A percentile compares a stretch with the other conserved stretches of the same genome.
phyloP scores from a whole-genome alignment of 2,113 vertebrate genomes.

The Megaceryle maxima region DNA sequence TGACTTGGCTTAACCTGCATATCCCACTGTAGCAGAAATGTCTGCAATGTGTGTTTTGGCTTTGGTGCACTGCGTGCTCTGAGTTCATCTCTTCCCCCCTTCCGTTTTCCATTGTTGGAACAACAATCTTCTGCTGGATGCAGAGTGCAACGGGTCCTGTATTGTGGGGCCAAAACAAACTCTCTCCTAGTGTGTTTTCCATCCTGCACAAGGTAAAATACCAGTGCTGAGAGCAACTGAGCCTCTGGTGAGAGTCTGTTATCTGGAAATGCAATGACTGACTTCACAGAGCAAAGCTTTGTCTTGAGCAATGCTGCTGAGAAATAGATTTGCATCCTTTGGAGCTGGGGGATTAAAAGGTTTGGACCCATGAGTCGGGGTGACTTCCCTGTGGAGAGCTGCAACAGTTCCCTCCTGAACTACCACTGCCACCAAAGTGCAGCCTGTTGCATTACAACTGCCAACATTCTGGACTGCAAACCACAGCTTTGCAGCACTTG shows the following conservation, averaged over 20 bases:
- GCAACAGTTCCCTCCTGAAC: fast-evolving
- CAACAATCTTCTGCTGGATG: constrained; percentile 42
- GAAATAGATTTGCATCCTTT: neutral
- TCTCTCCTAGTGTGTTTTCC: neutral
- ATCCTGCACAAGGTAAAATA: constrained; percentile 17
- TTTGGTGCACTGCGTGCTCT: neutral
- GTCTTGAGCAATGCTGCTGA: neutral
- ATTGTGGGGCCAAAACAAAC: constrained; percentile 47
- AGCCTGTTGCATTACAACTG: neutral
- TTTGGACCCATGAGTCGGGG: fast-evolving
- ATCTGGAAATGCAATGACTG: neutral
- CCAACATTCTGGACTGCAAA: fast-evolving
- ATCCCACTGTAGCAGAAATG: neutral
- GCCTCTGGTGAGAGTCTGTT: neutral
- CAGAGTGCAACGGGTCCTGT: neutral
- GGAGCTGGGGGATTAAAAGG: neutral
- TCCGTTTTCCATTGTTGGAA: constrained; percentile 49
- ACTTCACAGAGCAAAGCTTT: neutral
- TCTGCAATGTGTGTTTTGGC: constrained; percentile 31
- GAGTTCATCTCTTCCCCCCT: constrained; percentile 43
- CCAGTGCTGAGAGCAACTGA: neutral
- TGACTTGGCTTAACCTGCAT: neutral
- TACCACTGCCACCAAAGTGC: neutral
- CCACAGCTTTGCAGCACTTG: fast-evolving
- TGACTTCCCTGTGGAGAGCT: neutral